These are phyloP conservation scores for Tyrannus savana DNA, from an alignment of 2,113 vertebrate genomes.

Conservation along the genomic window DNA sequence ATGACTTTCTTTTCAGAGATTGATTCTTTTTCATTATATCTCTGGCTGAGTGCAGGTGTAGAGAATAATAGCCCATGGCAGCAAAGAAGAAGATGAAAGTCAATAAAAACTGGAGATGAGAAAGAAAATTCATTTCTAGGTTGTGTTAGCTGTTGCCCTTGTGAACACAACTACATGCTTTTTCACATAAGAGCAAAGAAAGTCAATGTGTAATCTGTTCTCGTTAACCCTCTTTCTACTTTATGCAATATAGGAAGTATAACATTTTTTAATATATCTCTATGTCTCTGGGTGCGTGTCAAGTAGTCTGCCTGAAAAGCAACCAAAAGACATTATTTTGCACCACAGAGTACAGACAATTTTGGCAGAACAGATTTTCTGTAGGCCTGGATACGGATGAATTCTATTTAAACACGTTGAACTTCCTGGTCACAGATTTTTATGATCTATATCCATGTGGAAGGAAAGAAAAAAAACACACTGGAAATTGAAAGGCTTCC, in stretches of 20 bases:
- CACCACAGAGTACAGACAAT: background rate
- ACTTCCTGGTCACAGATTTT: background rate
- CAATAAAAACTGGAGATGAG: constrained; percentile 61
- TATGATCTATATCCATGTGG: background rate
- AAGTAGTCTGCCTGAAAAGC: background rate
- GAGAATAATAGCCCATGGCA: constrained; percentile 60
- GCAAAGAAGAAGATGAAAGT: constrained; percentile 61
- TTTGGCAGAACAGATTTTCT: background rate
- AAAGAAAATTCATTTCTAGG: constrained; percentile 64
- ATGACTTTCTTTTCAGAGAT: constrained; percentile 57
- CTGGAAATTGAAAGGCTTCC: background rate
- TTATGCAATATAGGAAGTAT: background rate
- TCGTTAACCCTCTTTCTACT: background rate
- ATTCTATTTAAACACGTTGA: background rate
- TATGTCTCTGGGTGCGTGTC: background rate
- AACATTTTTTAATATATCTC: background rate
- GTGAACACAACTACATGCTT: background rate
- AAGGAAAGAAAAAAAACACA: background rate
- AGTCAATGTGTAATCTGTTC: background rate
- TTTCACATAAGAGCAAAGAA: background rate
- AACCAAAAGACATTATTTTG: background rate
- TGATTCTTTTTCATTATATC: constrained; percentile 66
- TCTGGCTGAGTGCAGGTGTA: constrained; percentile 63
- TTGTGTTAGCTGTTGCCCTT: background rate
- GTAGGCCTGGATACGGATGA: background rate